A percentile compares a stretch with the other conserved stretches of the same genome.
phyloP scores from a whole-genome alignment of 1,140 invertebrate genomes.

The Sinella curviseta region DNA sequence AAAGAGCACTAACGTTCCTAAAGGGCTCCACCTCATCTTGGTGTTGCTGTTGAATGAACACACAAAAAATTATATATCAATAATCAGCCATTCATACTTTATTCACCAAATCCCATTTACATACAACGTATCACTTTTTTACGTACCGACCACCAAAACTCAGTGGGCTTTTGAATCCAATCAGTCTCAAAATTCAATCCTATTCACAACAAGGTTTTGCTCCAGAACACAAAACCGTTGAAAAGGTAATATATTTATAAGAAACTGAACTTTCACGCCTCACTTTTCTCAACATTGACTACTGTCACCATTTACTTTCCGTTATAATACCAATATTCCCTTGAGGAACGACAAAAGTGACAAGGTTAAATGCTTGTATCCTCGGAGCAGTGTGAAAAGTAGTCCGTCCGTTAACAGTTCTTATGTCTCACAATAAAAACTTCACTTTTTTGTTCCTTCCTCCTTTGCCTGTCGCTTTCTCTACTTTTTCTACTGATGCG shows the following conservation, averaged over 20 bases:
- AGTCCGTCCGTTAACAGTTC: no score
- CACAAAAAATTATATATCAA: no score
- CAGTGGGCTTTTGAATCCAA: neutral
- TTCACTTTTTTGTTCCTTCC: slow-evolving; percentile 4
- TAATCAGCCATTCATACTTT: no score
- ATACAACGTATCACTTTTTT: neutral
- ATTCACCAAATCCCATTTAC: neutral
- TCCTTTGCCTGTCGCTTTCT: neutral
- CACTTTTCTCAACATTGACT: neutral
- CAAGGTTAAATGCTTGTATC: no score
- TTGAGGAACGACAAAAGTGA: no score
- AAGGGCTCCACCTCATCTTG: neutral
- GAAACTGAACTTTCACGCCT: no score
- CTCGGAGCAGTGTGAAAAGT: no score
- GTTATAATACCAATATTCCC: no score
- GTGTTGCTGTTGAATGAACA: neutral
- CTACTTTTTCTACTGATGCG: neutral
- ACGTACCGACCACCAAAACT: neutral
- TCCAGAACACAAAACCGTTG: neutral
- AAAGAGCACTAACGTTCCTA: neutral
- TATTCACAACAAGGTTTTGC: neutral
- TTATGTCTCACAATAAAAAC: neutral
- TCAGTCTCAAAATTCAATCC: neutral
- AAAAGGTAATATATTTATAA: neutral
- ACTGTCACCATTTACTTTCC: neutral